These are phyloP conservation scores for Amphimallon solstitiale DNA, from an alignment of 2,888 invertebrate genomes.

Conservation along the genomic window DNA sequence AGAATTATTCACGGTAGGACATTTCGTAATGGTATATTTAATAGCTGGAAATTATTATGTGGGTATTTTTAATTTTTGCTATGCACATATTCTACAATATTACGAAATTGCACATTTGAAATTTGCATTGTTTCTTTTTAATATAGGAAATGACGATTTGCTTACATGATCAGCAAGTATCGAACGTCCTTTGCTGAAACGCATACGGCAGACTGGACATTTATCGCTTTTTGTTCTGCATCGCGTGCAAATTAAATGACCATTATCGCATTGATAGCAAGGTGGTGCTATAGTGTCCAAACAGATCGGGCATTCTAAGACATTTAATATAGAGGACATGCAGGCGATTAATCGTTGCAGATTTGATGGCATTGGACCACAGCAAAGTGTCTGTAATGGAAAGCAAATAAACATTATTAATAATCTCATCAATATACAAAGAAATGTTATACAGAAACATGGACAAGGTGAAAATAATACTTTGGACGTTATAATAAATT, in stretches of 20 bases:
- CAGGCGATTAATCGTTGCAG: slow-evolving; percentile 66
- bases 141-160: background rate
- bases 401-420: no score
- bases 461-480: no score
- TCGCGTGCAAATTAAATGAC: slow-evolving; percentile 71
- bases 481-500: no score
- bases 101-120: background rate
- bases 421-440: no score
- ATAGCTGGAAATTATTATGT: no score
- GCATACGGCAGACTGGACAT: slow-evolving; percentile 72
- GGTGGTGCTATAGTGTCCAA: slow-evolving; percentile 71
- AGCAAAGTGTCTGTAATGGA: slow-evolving; percentile 62
- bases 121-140: background rate
- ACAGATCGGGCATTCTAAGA: slow-evolving; percentile 74
- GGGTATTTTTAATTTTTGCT: no score
- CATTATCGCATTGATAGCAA: slow-evolving; percentile 73
- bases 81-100: no score
- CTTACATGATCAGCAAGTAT: slow-evolving; percentile 66
- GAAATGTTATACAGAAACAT: no score
- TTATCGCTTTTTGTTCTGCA: slow-evolving; percentile 70
- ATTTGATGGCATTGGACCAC: slow-evolving; percentile 68
- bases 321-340: slow-evolving; percentile 65
- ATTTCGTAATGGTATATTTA: no score
- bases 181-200: slow-evolving; percentile 65
- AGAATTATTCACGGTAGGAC: no score